A percentile compares a stretch with the other conserved stretches of the same genome.
Evolutionary conservation across 2,888 invertebrate species (phyloP).

Genomic region (Pterostichus niger): DNA sequence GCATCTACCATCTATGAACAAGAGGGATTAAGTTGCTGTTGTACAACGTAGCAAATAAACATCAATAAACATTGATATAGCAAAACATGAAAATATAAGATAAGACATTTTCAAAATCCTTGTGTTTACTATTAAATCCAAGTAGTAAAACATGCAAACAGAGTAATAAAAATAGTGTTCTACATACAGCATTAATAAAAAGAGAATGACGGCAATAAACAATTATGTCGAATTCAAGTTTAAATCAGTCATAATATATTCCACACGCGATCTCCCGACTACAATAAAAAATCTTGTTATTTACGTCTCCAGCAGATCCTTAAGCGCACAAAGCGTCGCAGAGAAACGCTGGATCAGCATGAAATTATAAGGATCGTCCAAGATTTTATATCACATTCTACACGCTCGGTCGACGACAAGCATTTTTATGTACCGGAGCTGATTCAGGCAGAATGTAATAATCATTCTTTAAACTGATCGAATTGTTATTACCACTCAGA

Average conservation of each 20-base stretch:
- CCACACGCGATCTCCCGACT: constrained; percentile 24
- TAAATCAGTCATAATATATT: constrained; percentile 58
- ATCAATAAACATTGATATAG: not conserved
- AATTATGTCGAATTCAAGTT: constrained; percentile 29
- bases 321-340: constrained; percentile 22
- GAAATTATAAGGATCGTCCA: constrained; percentile 64
- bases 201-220: constrained; percentile 39
- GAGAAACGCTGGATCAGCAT: constrained; percentile 56
- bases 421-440: constrained; percentile 58
- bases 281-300: constrained; percentile 61
- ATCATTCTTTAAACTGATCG: constrained; percentile 42
- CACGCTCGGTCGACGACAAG: constrained; percentile 54
- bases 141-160: constrained; percentile 12
- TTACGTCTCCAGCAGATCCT: constrained; percentile 24
- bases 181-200: constrained; percentile 22
- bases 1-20: too few species aligned
- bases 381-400: constrained; percentile 52
- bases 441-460: constrained; percentile 32
- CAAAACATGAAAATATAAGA: not conserved
- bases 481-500: not conserved
- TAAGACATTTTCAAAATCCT: not conserved
- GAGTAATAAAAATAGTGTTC: constrained; percentile 31
- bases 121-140: not conserved
- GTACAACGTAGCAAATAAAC: not conserved
- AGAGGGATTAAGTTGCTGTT: too few species aligned